phyloP scores from a whole-genome alignment of 1,140 invertebrate genomes.

The Gonioctena quinquepunctata region DNA sequence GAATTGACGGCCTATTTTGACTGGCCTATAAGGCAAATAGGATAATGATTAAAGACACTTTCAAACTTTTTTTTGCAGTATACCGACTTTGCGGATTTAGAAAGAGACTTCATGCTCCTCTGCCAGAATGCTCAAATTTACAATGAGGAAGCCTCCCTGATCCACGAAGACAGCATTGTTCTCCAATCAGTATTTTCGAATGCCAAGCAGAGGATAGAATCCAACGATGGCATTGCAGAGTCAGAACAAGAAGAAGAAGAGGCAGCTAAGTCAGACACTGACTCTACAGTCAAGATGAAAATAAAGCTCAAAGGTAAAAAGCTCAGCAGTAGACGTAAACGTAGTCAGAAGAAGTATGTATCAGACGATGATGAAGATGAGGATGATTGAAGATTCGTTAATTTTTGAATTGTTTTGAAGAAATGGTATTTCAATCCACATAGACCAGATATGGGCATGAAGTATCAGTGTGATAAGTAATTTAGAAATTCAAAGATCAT shows the following conservation, averaged over 20 bases:
- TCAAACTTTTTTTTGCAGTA: conserved; percentile 73
- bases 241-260: conserved; percentile 54
- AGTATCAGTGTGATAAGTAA: not conserved
- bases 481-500: not conserved
- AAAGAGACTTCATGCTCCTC: conserved; percentile 90
- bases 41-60: no score
- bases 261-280: conserved; percentile 61
- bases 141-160: conserved; percentile 94
- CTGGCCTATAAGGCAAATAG: no score
- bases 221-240: conserved; percentile 54
- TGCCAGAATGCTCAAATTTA: conserved; percentile 97
- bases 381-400: conserved; percentile 53
- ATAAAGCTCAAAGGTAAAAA: conserved; percentile 63
- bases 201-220: conserved; percentile 72
- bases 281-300: conserved; percentile 69
- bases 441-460: not conserved
- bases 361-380: conserved; percentile 80
- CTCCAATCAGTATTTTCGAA: conserved; percentile 84
- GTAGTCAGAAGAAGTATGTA: conserved; percentile 71
- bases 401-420: not conserved
- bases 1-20: no score
- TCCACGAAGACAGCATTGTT: conserved; percentile 94
- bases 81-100: conserved; percentile 83
- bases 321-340: conserved; percentile 63
- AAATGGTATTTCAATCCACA: not conserved